Base-by-base conservation (phyloP, 2,888 invertebrate genomes). In the Tetranychus truncatus region DNA sequence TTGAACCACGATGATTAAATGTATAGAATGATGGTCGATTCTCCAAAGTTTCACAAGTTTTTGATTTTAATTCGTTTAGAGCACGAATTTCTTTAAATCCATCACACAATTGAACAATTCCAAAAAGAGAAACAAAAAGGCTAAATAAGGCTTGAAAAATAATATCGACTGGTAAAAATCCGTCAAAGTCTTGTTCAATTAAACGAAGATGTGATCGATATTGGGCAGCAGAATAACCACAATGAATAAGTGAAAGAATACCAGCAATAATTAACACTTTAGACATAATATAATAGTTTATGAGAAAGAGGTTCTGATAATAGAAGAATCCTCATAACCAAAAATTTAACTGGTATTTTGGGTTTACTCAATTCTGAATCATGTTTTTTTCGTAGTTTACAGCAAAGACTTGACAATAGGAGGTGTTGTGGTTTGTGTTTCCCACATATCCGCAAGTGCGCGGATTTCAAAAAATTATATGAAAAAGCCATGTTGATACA, bases 211-310 rank as follows among this genome's bases (percentile, higher is more conserved):
- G 94, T 0, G 92, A 89, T 76, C 94, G 89, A 72, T 72, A 72
- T 84, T 94, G 93, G 18, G 92, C 92, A 67, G 94, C 92, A 34
- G 93, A 94, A 84, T 91, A 93, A 1, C 93, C 94, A 1, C 92
- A 89, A 82, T 94, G 93, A 76, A 91, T 88, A 80, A 94, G 83
- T 1, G 90, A 90, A 76, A 90, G 82, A 80, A 93, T 88, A 74
- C 93, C 93, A 15, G 89, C 82, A 74, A 87, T 85, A 71, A 92
- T 85, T 74, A 89, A 81, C 77, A 87, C 81, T 82, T 88, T 88
- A 55, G 73, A 73, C 73, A 73, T 73, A 67, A 67, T 67, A 86
- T 95, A 95, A 55, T 92, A 86, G 55, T 93, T 86, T 79, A 95
- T 91, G 3, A 34, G 34, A 34, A 34, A 34, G 34, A 34, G 34